Evolutionary conservation across 2,113 vertebrate genomes (phyloP).

Genomic region (Glaucomys volans): DNA sequence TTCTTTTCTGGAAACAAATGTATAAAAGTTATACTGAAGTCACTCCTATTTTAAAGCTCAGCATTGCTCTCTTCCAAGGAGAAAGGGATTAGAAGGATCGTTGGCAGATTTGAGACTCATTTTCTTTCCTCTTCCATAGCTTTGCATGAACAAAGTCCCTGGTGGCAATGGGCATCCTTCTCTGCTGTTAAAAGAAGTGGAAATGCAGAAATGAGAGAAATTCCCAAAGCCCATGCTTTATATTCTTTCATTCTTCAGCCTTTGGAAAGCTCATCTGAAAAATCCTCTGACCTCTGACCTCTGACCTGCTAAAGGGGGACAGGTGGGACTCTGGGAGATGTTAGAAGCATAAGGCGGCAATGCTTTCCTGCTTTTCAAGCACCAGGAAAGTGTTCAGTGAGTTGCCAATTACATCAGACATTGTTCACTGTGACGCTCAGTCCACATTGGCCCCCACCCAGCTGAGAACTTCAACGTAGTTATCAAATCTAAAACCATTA

Average conservation of each 20-base stretch:
- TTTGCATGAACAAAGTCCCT: background rate
- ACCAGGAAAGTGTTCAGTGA: background rate
- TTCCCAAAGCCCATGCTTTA: background rate
- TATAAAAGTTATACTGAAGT: background rate
- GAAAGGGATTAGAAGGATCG: background rate
- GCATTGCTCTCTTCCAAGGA: background rate
- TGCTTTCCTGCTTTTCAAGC: too few relatives aligned
- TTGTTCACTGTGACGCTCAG: background rate
- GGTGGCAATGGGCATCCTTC: background rate
- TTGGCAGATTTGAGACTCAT: background rate
- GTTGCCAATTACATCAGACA: background rate
- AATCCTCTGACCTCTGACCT: too few relatives aligned
- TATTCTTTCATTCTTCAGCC: background rate
- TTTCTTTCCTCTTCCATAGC: background rate
- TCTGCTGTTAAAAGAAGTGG: background rate
- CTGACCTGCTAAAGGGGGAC: background rate
- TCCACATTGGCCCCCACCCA: background rate
- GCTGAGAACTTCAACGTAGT: background rate
- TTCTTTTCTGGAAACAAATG: conserved; percentile 20
- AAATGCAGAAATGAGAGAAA: background rate
- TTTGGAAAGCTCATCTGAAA: background rate
- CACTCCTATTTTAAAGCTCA: background rate
- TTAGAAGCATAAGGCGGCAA: background rate
- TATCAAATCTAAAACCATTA: background rate
- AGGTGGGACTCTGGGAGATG: background rate